Evolutionary conservation across 1,140 invertebrate species (phyloP), one percentile per base, ranked within the genome.

Genomic region (Leptinotarsa undecemlineata): DNA sequence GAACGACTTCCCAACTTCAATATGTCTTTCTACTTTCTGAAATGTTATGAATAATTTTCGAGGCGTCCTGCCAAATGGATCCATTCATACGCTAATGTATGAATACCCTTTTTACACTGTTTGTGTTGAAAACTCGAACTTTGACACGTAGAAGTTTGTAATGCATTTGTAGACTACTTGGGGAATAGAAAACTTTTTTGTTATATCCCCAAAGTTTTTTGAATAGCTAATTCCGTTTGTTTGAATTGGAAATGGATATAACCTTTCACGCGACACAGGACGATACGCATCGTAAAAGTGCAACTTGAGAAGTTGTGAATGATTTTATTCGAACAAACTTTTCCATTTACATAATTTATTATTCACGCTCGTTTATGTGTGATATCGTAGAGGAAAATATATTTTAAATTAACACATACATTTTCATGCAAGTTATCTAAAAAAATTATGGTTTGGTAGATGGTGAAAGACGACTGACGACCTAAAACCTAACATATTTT

Each of bases 1-100:
- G n/a, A 57, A 57, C 51, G 15, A 57, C 51, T 57, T 57, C n/a
- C 51, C 51, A 57, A 57, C 51, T 57, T 57, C 51, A 19, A 57
- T 57, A 57, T 57, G 15, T 57, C 51, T 19, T 61, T 21, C 69
- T 23, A 61, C 57, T 61, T n/a, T 57, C 48, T 13, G 19, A 48
- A 60, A 61, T 71, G 69, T 71, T 71, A 48, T 71, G 69, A 71
- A 71, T 71, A 71, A 71, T 71, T 48, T 47, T 57, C 69, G 48
- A n/a, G 26, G 51, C 69, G 48, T 60, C 26, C 69, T 71, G 4
- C 48, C 69, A 71, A 71, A 71, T 71, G 69, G 69, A 57, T 21
- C 48, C 48, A 60, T 71, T 71, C 69, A 71, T 71, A 71, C 69
- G 69, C 69, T 71, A 71, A 71, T 71, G 48, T 71, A 71, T 61